Evolutionary conservation across 1,140 invertebrate species (phyloP).

Genomic region (Mya arenaria): DNA sequence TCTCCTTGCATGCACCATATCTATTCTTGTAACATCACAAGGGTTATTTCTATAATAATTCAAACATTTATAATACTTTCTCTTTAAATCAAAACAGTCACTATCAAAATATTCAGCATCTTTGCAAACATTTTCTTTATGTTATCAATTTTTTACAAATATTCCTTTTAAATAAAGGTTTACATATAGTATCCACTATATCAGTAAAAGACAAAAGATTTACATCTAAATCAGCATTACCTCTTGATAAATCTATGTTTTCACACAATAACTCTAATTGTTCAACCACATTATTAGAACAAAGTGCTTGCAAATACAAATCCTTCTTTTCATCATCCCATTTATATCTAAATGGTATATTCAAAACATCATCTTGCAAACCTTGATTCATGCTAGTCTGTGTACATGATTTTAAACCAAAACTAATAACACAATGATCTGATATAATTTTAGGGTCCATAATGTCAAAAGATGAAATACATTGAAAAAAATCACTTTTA

Average conservation of each 20-base stretch:
- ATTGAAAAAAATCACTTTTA: conserved; percentile 4
- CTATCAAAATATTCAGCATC: not conserved
- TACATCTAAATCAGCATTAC: not conserved
- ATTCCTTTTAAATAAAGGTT: not conserved
- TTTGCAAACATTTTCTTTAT: not conserved
- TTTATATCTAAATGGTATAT: not conserved
- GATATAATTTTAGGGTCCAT: conserved; percentile 27
- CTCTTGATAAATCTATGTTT: not conserved
- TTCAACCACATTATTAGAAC: not conserved
- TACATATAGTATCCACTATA: not conserved
- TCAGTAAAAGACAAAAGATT: not conserved
- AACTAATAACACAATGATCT: conserved; percentile 7
- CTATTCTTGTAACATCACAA: not conserved
- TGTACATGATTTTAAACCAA: not conserved
- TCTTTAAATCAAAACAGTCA: not conserved
- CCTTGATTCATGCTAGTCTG: not conserved
- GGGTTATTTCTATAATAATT: not conserved
- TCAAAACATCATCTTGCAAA: not conserved
- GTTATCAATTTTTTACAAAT: not conserved
- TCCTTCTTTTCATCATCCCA: conserved; percentile 30
- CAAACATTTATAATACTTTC: conserved; percentile 9
- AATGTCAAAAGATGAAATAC: not conserved
- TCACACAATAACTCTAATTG: not conserved
- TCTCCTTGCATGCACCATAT: not conserved
- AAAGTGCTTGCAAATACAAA: not conserved